Base-by-base conservation (phyloP, 2,797 vertebrate genomes). In the Helostoma temminkii region DNA sequence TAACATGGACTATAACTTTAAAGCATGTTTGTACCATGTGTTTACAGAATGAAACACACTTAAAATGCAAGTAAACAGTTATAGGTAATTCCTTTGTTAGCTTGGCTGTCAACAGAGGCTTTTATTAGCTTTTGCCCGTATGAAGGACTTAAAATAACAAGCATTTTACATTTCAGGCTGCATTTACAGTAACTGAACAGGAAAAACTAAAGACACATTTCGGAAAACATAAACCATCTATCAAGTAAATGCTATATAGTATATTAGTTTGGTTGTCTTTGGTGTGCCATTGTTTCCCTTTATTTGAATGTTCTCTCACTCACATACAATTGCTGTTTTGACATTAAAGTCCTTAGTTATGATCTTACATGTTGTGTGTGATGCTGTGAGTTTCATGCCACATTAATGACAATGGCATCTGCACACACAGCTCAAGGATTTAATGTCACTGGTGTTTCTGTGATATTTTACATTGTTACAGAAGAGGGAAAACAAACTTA, bases 361-460 rank as follows among this genome's bases (percentile, higher is more conserved):
- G 22, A 42, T 21, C 4, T 42, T 22, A 28, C 26, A 24, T 16
- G 49, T 25, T 16, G 5, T 43, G 12, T 28, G 19, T 30, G 12
- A 4, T n/a, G 9, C 52, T 37, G 10, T 26, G 14, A 18, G 19
- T 16, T 46, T 60, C 30, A 66, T 24, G 26, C 6, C 6, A 53
- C 21, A 48, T 66, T 11, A 62, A 67, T 54, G 11, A 57, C 66
- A 47, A 37, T 7, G 39, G 21, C 1, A 37, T 43, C 46, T 16
- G 22, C 2, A 11, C 45, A 66, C 8, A 70, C 5, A 2, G 19
- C n/a, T 41, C 30, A 48, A 22, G 47, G 12, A 1, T 0, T 55
- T 52, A 8, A 50, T 6, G 5, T 15, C 28, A 18, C 14, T 8
- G 16, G 3, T 26, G 30, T 48, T 70, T 53, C 21, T 11, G 0